Conservation (phyloP, 2,113 vertebrate genomes). For the Apus apus region DNA sequence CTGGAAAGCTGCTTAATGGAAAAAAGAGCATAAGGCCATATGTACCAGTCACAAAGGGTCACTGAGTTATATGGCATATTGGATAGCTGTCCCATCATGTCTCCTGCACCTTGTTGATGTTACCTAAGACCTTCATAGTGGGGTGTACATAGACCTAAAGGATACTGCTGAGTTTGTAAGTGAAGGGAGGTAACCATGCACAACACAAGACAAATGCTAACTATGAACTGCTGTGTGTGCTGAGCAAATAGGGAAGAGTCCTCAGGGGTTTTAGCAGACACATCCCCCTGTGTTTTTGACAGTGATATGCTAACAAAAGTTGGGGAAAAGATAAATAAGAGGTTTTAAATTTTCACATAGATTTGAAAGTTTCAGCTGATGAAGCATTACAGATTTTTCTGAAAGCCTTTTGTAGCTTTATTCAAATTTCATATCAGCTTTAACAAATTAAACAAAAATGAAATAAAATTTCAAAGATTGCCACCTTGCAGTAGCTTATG, state of each 20-base stretch:
- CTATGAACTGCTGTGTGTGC: background rate
- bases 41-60: background rate
- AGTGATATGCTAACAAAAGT: background rate
- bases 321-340: background rate
- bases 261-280: background rate
- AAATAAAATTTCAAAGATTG: background rate
- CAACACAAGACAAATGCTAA: background rate
- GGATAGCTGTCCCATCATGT: background rate
- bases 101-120: background rate
- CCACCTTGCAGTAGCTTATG: background rate
- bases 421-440: background rate
- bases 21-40: background rate
- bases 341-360: background rate
- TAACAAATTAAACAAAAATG: background rate
- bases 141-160: background rate
- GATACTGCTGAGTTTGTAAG: background rate
- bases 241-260: slow-evolving; percentile 39
- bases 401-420: background rate
- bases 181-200: background rate
- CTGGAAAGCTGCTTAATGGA: background rate
- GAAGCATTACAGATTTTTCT: background rate
- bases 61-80: background rate
- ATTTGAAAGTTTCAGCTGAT: background rate
- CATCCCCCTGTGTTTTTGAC: background rate
- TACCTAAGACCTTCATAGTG: background rate